Conservation (phyloP, 2,113 vertebrate genomes). For the Chunga burmeisteri region DNA sequence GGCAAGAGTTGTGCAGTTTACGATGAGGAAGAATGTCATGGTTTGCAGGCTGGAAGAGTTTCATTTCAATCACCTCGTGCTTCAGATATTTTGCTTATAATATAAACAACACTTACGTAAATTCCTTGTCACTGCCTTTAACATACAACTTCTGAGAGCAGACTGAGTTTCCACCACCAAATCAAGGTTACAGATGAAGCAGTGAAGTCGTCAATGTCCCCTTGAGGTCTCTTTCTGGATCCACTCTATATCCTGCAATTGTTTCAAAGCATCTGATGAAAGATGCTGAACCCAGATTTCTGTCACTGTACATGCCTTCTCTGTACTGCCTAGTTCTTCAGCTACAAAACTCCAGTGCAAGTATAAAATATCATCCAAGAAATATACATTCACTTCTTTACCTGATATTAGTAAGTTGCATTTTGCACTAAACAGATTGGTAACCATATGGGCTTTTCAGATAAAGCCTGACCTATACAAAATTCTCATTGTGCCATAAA, state of each 20-base stretch:
- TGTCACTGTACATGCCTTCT: not conserved
- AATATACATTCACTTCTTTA: not conserved
- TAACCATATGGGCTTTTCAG: not conserved
- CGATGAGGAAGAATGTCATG: not conserved
- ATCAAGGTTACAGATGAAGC: constrained; percentile 25
- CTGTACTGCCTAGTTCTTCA: not conserved
- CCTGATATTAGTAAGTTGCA: not conserved
- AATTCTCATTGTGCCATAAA: not conserved
- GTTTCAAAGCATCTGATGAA: not conserved
- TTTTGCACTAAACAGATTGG: not conserved
- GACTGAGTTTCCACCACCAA: not conserved
- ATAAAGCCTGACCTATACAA: not conserved
- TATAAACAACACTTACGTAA: not conserved
- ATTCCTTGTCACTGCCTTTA: not conserved
- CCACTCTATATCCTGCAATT: constrained; percentile 57
- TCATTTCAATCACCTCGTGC: not conserved
- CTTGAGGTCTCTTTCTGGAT: constrained; percentile 5
- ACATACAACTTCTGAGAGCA: not conserved
- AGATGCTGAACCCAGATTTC: not conserved
- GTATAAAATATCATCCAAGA: not conserved
- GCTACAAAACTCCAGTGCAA: not conserved
- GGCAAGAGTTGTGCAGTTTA: not conserved
- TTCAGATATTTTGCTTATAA: not conserved
- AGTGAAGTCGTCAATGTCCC: not conserved
- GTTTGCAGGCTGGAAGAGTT: not conserved